Percentiles rank a stretch among this genome's conserved stretches.
Conservation (phyloP, 2,888 invertebrate species). For the Syrphus vitripennis region DNA sequence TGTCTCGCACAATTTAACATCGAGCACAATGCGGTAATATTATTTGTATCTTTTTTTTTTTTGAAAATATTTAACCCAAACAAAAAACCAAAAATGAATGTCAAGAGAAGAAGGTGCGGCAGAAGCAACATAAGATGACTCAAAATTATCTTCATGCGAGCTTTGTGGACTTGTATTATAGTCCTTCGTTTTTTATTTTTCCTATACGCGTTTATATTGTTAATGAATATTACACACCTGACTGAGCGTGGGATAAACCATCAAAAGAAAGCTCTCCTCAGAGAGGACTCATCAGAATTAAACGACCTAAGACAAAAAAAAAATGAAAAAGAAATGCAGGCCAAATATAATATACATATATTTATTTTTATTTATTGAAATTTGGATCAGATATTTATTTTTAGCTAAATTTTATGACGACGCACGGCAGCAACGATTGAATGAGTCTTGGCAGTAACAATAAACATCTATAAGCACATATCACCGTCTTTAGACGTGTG, state of each 20-base stretch:
- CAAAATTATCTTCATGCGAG: conserved; percentile 38
- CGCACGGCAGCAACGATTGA: background rate
- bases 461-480: conserved; percentile 44
- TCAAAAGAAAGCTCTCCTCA: background rate
- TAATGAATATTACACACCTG: conserved; percentile 61
- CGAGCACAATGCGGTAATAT: conserved; percentile 33
- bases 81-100: conserved; percentile 25
- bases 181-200: conserved; percentile 18
- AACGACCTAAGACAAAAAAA: background rate
- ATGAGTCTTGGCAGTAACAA: conserved; percentile 44
- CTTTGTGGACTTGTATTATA: background rate
- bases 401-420: conserved; percentile 44
- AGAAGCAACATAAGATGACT: background rate
- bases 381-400: conserved; percentile 49
- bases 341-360: background rate
- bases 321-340: background rate
- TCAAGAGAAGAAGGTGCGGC: conserved; percentile 25
- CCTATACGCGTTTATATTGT: background rate
- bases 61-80: background rate
- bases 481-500: conserved; percentile 25
- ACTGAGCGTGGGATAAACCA: conserved; percentile 18
- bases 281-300: conserved; percentile 17
- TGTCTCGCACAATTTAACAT: conserved; percentile 52
- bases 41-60: conserved; percentile 14
- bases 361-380: conserved; percentile 45